Evolutionary conservation across 2,797 vertebrate genomes (phyloP), one percentile per base, ranked within the genome.

Genomic region (Myotis vivesi): DNA sequence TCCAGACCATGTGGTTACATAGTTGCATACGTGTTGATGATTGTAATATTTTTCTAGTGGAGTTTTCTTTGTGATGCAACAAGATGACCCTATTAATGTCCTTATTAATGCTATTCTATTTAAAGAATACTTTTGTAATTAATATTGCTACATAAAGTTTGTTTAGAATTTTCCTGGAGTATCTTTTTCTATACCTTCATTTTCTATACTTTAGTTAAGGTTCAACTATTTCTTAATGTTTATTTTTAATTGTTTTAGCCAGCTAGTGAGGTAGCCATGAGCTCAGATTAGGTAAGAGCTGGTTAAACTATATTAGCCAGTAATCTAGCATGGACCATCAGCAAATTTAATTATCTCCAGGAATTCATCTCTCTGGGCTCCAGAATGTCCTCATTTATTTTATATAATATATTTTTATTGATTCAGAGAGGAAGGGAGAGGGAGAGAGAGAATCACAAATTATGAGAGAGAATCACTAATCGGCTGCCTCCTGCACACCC

Each of bases 181-280:
- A 23, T 66, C 23, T 81, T 94, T 89, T 64, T 46, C n/a, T 81
- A 44, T 13, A 41, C 8, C 23, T 88, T 92, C 49, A 64, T 89
- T 96, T 92, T 36, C 38, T 71, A 28, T 51, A 76, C 28, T 46
- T 79, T 72, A 82, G 44, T 76, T 79, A 25, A 20, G n/a, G 69
- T 91, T 92, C 79, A 73, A 87, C 28, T 59, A 22, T 71, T 92
- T 84, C 72, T 87, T 41, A 76, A 33, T 38, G 19, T 44, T 94
- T 72, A 11, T 64, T 88, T 91, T 85, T 73, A 89, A 64, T 49
- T 79, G 12, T 93, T 17, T 77, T 89, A 25, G 8, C 66, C 44
- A 89, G 36, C 25, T 49, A 68, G 53, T 83, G 44, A 90, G 49
- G 64, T 38, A 82, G 51, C 19, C 9, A 79, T 75, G 25, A 68